These are phyloP conservation scores for Pinctada fucata DNA, from an alignment of 2,888 invertebrate genomes.

Conservation along the genomic window DNA sequence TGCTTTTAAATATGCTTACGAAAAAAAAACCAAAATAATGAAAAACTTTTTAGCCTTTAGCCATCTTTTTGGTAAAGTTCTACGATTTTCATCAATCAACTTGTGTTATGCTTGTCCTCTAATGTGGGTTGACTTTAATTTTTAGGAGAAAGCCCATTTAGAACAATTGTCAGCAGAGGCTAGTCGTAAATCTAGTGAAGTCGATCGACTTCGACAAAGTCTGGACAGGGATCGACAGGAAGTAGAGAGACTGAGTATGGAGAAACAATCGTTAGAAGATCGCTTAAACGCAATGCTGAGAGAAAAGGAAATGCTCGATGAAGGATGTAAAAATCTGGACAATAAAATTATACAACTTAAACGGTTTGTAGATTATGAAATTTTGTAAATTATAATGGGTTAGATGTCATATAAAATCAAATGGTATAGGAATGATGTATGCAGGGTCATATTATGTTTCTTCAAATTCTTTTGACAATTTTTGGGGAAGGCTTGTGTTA, in stretches of 20 bases:
- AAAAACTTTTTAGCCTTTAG: too few species aligned
- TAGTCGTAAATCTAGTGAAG: conserved; percentile 61
- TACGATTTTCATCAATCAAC: too few species aligned
- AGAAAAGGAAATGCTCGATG: conserved; percentile 68
- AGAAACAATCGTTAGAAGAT: conserved; percentile 68
- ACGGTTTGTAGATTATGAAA: conserved; percentile 50
- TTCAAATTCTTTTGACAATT: too few species aligned
- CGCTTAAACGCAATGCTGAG: conserved; percentile 60
- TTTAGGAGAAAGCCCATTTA: conserved; percentile 66
- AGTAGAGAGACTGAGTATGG: conserved; percentile 61
- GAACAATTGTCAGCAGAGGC: conserved; percentile 66
- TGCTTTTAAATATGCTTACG: too few species aligned
- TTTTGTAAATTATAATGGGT: neutral
- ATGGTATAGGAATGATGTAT: too few species aligned
- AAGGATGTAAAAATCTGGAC: conserved; percentile 65
- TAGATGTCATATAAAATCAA: too few species aligned
- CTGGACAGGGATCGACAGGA: conserved; percentile 66
- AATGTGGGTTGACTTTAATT: too few species aligned
- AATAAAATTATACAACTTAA: conserved; percentile 68
- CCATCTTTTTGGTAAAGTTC: too few species aligned
- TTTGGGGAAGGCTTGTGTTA: too few species aligned
- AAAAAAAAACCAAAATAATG: too few species aligned
- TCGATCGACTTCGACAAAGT: conserved; percentile 64
- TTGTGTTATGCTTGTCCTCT: too few species aligned
- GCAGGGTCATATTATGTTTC: too few species aligned